These are phyloP conservation scores for Echeneis naucrates DNA, from an alignment of 2,797 vertebrate species.

Conservation along the genomic window DNA sequence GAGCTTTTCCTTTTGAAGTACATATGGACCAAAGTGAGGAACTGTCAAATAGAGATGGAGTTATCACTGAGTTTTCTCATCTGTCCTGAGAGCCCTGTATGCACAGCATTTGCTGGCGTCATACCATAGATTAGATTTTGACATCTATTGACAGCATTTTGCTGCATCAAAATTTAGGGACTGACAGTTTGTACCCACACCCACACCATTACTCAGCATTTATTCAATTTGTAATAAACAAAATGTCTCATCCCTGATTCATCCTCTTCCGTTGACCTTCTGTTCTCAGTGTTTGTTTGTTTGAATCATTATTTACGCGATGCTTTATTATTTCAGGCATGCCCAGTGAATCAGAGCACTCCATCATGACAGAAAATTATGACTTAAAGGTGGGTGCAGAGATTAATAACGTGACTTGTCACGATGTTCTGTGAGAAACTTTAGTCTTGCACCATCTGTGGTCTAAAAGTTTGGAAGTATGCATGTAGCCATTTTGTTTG, in stretches of 20 bases:
- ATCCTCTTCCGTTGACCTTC: conserved; percentile 42
- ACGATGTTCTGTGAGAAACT: conserved; percentile 8
- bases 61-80: conserved; percentile 9
- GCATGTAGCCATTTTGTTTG: background rate
- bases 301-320: conserved; percentile 30
- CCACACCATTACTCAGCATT: conserved; percentile 49
- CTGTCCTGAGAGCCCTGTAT: background rate
- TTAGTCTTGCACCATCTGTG: background rate
- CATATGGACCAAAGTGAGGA: background rate
- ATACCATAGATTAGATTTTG: conserved; percentile 36
- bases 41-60: conserved; percentile 18
- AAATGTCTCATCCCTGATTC: conserved; percentile 62
- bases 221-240: conserved; percentile 49
- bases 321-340: conserved; percentile 44
- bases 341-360: conserved; percentile 61
- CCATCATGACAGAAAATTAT: conserved; percentile 51
- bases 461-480: background rate
- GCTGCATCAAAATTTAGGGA: conserved; percentile 36
- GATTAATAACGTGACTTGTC: conserved; percentile 35
- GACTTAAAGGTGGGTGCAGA: conserved; percentile 31
- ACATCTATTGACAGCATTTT: conserved; percentile 50
- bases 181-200: conserved; percentile 52
- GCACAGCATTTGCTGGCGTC: conserved; percentile 3
- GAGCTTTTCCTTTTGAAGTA: conserved; percentile 9
- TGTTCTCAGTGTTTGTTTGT: conserved; percentile 39